A percentile compares a stretch with the other conserved stretches of the same genome.
Conservation (phyloP, 2,888 invertebrate genomes). For the Lissonota sp. region DNA sequence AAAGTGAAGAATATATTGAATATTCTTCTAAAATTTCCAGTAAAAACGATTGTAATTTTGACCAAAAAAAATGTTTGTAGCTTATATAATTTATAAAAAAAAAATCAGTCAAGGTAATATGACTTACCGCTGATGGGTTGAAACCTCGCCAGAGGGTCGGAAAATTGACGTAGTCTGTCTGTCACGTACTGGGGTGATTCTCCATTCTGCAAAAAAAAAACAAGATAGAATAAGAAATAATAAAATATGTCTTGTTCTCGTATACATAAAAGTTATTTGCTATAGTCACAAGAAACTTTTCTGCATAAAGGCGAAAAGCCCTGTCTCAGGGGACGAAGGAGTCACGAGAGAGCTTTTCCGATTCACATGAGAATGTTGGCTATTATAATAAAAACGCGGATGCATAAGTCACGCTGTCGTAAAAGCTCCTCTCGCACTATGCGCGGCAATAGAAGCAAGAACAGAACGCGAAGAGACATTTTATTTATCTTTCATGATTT, state of each 20-base stretch:
- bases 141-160: constrained; percentile 85
- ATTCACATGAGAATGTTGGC: constrained; percentile 49
- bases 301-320: not conserved
- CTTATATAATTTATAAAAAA: too few relatives aligned
- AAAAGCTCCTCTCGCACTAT: constrained; percentile 57
- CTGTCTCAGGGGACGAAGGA: constrained; percentile 10
- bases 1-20: too few relatives aligned
- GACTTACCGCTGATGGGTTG: constrained; percentile 85
- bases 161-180: constrained; percentile 85
- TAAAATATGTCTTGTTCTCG: not conserved
- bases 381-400: constrained; percentile 65
- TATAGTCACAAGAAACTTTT: not conserved
- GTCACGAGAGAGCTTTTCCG: constrained; percentile 33
- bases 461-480: constrained; percentile 18
- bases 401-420: constrained; percentile 66
- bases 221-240: not conserved
- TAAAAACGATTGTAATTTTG: too few relatives aligned
- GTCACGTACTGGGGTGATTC: constrained; percentile 84
- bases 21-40: too few relatives aligned
- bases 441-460: not conserved
- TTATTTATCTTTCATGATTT: constrained; percentile 28
- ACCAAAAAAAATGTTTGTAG: too few relatives aligned
- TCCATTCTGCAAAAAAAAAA: constrained; percentile 82
- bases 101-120: constrained; percentile 34
- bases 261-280: not conserved